Evolutionary conservation across 2,797 vertebrate species (phyloP).

Genomic region (Channallabes apus): DNA sequence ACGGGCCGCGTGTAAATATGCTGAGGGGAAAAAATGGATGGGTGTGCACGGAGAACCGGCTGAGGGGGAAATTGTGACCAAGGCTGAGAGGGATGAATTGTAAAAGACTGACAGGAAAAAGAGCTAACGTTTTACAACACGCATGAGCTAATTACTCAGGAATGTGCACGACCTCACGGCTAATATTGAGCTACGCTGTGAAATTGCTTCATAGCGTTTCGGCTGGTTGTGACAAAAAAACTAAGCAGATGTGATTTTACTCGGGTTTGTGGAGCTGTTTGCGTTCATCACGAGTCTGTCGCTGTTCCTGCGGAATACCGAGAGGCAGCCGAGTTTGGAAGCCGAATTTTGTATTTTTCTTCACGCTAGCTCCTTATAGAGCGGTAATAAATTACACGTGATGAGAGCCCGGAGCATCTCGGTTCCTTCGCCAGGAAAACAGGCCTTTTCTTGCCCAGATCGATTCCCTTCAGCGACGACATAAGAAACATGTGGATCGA

Average conservation of each 20-base stretch:
- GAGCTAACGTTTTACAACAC: not conserved
- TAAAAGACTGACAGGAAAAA: constrained; percentile 1
- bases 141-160: constrained; percentile 13
- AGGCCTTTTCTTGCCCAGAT: constrained; percentile 7
- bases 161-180: not conserved
- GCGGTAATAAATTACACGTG: not conserved
- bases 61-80: not conserved
- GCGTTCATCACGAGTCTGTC: not conserved
- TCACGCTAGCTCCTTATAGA: not conserved
- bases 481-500: constrained; percentile 1
- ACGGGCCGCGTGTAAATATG: constrained; percentile 25
- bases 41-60: not conserved
- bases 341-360: not conserved
- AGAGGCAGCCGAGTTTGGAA: not conserved
- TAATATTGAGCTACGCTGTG: not conserved
- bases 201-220: not conserved
- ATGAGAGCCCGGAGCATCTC: not conserved
- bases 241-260: not conserved
- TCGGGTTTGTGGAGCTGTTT: constrained; percentile 5
- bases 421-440: constrained; percentile 18
- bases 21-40: not conserved
- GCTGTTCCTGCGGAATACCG: not conserved
- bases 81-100: not conserved
- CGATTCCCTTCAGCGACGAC: not conserved
- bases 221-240: not conserved